Percentiles rank a stretch among this genome's conserved stretches.
These are phyloP conservation scores for Phrynocephalus versicolor DNA, from an alignment of 2,113 vertebrate genomes.

Conservation along the genomic window DNA sequence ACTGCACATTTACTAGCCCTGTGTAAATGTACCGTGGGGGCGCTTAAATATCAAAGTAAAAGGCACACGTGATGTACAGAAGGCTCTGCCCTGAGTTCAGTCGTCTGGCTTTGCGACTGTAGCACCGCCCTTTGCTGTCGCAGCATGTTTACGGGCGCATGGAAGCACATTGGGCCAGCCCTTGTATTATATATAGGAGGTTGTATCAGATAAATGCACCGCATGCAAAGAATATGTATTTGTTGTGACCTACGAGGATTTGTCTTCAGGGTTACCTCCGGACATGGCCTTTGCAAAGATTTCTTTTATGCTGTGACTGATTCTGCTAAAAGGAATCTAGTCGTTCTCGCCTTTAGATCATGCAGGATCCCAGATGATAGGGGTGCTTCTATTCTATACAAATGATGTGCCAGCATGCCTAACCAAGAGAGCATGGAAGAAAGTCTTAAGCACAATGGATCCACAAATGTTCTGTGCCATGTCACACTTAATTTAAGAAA, in stretches of 20 bases:
- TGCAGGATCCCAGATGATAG: slow-evolving; percentile 16
- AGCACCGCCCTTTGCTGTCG: background rate
- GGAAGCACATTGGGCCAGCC: background rate
- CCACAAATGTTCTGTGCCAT: background rate
- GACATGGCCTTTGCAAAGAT: background rate
- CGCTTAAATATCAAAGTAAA: background rate
- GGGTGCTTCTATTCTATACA: slow-evolving; percentile 30
- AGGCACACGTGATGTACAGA: background rate
- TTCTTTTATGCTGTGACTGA: background rate
- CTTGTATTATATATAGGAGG: background rate
- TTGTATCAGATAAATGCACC: background rate
- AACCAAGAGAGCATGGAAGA: background rate
- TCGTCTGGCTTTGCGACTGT: background rate
- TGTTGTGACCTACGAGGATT: background rate
- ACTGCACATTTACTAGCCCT: too few relatives aligned
- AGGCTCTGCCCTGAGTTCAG: background rate
- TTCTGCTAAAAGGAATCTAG: background rate
- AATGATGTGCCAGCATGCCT: slow-evolving; percentile 11
- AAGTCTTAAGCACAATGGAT: background rate
- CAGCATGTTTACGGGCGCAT: background rate
- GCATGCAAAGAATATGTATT: background rate
- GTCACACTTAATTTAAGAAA: background rate
- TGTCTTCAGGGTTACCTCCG: background rate
- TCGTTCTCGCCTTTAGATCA: background rate
- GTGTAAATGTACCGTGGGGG: background rate